A percentile compares a stretch with the other conserved stretches of the same genome.
Evolutionary conservation across 2,797 vertebrate genomes (phyloP).

Genomic region (Lutjanus argentimaculatus): DNA sequence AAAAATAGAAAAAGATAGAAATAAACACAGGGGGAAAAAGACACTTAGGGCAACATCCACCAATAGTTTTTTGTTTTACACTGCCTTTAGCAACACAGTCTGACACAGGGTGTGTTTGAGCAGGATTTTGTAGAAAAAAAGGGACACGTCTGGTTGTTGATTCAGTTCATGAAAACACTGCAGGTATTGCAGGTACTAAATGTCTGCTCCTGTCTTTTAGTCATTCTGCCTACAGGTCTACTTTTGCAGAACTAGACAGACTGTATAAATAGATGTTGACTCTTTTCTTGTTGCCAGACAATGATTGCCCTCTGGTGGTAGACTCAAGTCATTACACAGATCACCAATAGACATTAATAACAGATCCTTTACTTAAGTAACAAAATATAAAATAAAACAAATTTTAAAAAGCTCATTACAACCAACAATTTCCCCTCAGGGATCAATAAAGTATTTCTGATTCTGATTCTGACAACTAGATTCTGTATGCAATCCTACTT

Average conservation of each 20-base stretch:
- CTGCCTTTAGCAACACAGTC: background rate
- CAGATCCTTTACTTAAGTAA: background rate
- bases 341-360: no score
- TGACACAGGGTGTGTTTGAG: background rate
- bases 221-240: conserved; percentile 16
- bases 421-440: no score
- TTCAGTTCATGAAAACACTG: background rate
- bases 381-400: no score
- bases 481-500: background rate
- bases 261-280: background rate
- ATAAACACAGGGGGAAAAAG: conserved; percentile 1
- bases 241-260: conserved; percentile 16
- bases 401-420: no score
- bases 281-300: background rate
- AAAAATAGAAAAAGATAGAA: background rate
- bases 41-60: background rate
- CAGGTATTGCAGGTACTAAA: background rate
- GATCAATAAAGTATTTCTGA: no score
- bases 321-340: conserved; percentile 9
- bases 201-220: conserved; percentile 6
- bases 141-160: background rate
- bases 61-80: background rate
- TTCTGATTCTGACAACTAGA: no score
- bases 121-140: background rate
- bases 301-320: conserved; percentile 62